Evolutionary conservation across 1,140 invertebrate species (phyloP).

Genomic region (Neoseiulus cucumeris): DNA sequence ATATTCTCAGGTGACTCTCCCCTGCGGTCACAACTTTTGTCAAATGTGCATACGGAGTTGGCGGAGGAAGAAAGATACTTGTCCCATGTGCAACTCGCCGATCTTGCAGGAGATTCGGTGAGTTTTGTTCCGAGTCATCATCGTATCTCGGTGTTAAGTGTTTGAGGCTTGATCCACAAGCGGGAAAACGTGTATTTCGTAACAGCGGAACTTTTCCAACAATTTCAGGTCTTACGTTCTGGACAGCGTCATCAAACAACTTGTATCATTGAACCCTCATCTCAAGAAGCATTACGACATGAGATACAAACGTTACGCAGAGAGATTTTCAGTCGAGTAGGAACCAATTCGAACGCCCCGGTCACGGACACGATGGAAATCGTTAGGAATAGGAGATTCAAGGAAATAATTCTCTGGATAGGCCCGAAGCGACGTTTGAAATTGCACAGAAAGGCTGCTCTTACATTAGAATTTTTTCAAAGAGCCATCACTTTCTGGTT

Average conservation of each 20-base stretch:
- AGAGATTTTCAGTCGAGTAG: background rate
- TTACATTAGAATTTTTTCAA: too few species aligned
- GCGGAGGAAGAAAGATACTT: background rate
- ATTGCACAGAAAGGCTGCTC: too few species aligned
- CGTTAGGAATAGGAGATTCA: too few species aligned
- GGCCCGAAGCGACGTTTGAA: too few species aligned
- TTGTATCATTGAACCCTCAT: background rate
- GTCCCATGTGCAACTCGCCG: background rate
- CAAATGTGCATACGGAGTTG: slow-evolving; percentile 4
- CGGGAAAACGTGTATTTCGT: too few species aligned
- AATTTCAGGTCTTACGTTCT: background rate
- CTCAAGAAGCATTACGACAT: background rate
- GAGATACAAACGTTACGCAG: slow-evolving; percentile 3
- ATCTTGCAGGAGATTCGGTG: slow-evolving; percentile 1
- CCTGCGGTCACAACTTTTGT: slow-evolving; percentile 7
- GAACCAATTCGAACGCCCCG: too few species aligned
- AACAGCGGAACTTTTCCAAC: too few species aligned
- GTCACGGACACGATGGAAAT: too few species aligned
- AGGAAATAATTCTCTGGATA: too few species aligned
- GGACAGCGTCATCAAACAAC: slow-evolving; percentile 8
- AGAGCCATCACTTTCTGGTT: too few species aligned
- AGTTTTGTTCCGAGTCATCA: background rate
- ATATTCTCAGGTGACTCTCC: background rate
- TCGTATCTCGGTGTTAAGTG: too few species aligned
- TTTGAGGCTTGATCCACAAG: too few species aligned